Percentiles rank a stretch among this genome's conserved stretches.
Conservation (phyloP, 2,797 vertebrate genomes). For the Salmo trutta region DNA sequence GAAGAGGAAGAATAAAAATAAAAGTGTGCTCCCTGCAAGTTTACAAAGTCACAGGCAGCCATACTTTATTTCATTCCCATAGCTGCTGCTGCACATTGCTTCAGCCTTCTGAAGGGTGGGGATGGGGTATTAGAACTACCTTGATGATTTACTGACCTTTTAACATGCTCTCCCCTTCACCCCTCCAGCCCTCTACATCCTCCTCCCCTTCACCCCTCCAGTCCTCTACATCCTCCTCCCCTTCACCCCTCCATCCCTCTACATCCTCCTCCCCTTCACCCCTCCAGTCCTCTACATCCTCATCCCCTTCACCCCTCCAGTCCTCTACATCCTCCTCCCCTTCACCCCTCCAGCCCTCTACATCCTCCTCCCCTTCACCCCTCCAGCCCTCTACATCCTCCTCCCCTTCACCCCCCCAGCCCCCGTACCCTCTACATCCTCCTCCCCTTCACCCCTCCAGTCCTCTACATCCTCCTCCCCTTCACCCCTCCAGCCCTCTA, state of each 20-base stretch:
- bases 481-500: no score
- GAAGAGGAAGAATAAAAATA: neutral
- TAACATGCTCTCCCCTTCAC: neutral
- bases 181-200: neutral
- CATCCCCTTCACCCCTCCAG: neutral
- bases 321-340: no score
- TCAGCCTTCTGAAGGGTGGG: neutral
- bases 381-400: neutral
- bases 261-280: neutral
- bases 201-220: neutral
- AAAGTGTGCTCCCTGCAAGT: neutral
- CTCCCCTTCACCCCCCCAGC: no score
- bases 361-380: neutral
- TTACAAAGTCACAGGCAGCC: slow-evolving; percentile 39
- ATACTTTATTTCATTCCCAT: slow-evolving; percentile 7
- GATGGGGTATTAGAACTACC: neutral
- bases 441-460: no score
- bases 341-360: no score
- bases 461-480: no score
- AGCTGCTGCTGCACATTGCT: neutral
- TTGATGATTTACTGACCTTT: neutral
- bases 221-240: neutral
- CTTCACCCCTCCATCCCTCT: neutral
- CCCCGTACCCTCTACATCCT: no score
- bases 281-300: neutral